Conservation (phyloP, 2,888 invertebrate species). For the Eupsilia transversa region DNA sequence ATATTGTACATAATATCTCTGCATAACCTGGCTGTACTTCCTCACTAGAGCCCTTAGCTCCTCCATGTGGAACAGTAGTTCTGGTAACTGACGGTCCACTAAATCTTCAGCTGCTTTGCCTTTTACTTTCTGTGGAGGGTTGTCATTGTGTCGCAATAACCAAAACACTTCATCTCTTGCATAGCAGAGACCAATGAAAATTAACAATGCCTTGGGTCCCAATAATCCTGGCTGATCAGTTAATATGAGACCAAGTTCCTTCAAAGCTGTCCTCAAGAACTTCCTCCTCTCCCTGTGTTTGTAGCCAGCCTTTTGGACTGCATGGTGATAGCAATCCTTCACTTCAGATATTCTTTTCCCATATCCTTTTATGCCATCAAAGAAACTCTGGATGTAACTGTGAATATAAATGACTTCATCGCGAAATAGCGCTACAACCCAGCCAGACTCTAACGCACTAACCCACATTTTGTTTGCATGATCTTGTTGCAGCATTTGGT, state of each 20-base stretch:
- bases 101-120: constrained; percentile 97
- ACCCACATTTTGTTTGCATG: constrained; percentile 97
- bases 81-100: constrained; percentile 98
- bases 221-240: constrained; percentile 99
- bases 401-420: constrained; percentile 99
- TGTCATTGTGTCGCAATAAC: constrained; percentile 98
- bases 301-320: constrained; percentile 97
- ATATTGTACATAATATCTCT: constrained; percentile 99
- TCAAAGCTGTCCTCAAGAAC: constrained; percentile 98
- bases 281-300: constrained; percentile 98
- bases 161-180: constrained; percentile 99
- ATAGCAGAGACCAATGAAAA: constrained; percentile 98
- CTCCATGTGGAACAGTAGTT: constrained; percentile 99
- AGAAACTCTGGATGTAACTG: constrained; percentile 97
- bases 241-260: constrained; percentile 98
- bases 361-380: constrained; percentile 98
- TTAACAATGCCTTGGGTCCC: constrained; percentile 98
- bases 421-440: constrained; percentile 98
- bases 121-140: constrained; percentile 97
- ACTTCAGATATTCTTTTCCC: constrained; percentile 98
- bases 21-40: constrained; percentile 99
- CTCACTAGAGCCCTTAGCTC: constrained; percentile 98
- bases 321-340: constrained; percentile 97
- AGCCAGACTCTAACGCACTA: constrained; percentile 97
- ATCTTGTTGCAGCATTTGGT: constrained; percentile 96